Base-by-base conservation (phyloP, 1,140 invertebrate species). In the Bombus haemorrhoidalis region DNA sequence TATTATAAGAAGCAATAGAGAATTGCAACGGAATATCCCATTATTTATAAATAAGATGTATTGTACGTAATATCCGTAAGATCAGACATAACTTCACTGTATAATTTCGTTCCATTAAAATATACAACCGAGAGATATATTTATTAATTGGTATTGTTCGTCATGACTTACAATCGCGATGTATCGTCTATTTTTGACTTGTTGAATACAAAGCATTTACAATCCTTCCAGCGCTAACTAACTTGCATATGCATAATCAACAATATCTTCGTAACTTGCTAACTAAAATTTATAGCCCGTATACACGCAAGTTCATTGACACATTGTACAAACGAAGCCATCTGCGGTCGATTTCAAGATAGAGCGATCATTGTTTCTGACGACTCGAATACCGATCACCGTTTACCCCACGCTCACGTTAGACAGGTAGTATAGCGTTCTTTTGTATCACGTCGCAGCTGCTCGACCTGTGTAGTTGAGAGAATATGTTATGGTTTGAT, bases 401-500 rank as follows among this genome's bases (percentile, higher is more conserved):
- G 57, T 37, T 34, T 32, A 28, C n/a, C 73, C 57, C 39, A 18
- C 43, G 15, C 59, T 64, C 43, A 28, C 41, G 34, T 64, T 57
- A 66, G 72, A 25, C 47, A 87, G 76, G 82, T 79, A 85, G 43
- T 53, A n/a, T 59, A 28, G 28, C 28, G 53, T 64, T 72, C 85
- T 86, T 86, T 78, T 79, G 57, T 72, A 62, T 22, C 22, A 32
- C 15, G 28, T 41, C 28, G n/a, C 47, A 79, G 68, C 83, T 81
- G 75, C 76, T 79, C 76, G n/a, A 69, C 41, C 28, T 22, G 34
- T 66, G 39, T 47, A 73, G 32, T 37, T 39, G 57, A 74, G 77
- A 77, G 83, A 78, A 85, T 77, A 85, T 79, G 41, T 85, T 77
- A 84, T 78, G 81, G 81, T 87, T 74, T 85, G 73, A 84, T 76